Base-by-base conservation (phyloP, 2,888 invertebrate species). In the Polyommatus iphigenia region DNA sequence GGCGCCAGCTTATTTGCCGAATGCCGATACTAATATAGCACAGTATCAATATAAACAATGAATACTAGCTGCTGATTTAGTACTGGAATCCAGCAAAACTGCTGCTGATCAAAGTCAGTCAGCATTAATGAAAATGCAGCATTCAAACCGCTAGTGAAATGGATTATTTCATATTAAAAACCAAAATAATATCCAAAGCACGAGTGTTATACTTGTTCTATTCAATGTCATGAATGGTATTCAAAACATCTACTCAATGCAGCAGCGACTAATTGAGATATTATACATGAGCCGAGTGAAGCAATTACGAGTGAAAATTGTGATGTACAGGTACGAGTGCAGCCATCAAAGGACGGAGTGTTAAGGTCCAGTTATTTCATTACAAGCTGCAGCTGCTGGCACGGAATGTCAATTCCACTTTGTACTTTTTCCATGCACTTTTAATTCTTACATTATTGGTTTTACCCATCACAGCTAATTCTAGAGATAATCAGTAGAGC, bases 351-450 rank as follows among this genome's bases (percentile, higher is more conserved):
- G 62, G 62, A 62, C 24, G 10, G 62, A 62, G 13, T 62, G 10
- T 62, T 62, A 62, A 62, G 62, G 24, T 62, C 62, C 24, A 24
- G 62, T 62, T 24, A 62, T 62, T 62, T 62, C 62, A 62, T 62
- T 62, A 24, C 62, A 62, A 62, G 24, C 62, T 20, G 62, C n/a
- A n/a, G n/a, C 62, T 62, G 62, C 20, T 18, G n/a, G 10, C 62
- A 13, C 24, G 62, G 4, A 62, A 62, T 13, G 62, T 20, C 10
- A 62, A 20, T 62, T 62, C 1, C 62, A 24, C 20, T 62, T 24
- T 62, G 8, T 24, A 62, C 62, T 62, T 13, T 24, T 62, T 62
- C 20, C 62, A 20, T 24, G 62, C 62, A 24, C 24, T 62, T 62
- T 62, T 62, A 62, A 62, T 62, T 24, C 62, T 59, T 20, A 24